Base-by-base conservation (phyloP, 2,113 vertebrate species). In the Aspidoscelis tigris region DNA sequence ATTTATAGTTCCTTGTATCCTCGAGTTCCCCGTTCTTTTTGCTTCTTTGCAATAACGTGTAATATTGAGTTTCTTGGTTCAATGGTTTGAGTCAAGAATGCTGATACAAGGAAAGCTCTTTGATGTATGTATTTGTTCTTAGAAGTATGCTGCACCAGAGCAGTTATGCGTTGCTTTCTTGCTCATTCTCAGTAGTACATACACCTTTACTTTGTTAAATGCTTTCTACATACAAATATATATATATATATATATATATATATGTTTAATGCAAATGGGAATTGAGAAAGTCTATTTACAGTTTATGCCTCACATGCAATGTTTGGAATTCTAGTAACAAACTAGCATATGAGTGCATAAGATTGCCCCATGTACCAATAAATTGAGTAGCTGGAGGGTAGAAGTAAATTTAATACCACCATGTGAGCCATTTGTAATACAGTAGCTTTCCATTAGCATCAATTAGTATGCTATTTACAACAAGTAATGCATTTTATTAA, bases 401-500 rank as follows among this genome's bases (percentile, higher is more conserved):
- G 61, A 84, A 74, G 26, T 64, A 88, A 86, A 84, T 39, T 85
- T 87, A 76, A 58, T 39, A 89, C 43, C 72, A 80, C 1, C 82
- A 1, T 9, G 39, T 55, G 82, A 90, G 80, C 88, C 84, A 83
- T 81, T 61, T 89, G 61, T 84, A 80, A 74, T 78, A 86, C 16
- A 77, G 47, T 65, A 55, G 83, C 21, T 89, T 78, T 22, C 85
- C 12, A 82, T 81, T 89, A 91, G 70, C 44, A 81, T 83, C 55
- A 93, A 89, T 90, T 91, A 89, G 73, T 76, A 70, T 41, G 43
- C 24, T 76, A 72, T 82, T 80, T 91, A 81, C 68, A 85, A 3
- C 14, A 87, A 84, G 81, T 2, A 85, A 76, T 69, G 50, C 5
- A 24, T 21, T 87, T 86, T 8, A 86, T n/a, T 87, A 89, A 68